Conservation (phyloP, 2,888 invertebrate genomes). For the Polymixis lichenea region DNA sequence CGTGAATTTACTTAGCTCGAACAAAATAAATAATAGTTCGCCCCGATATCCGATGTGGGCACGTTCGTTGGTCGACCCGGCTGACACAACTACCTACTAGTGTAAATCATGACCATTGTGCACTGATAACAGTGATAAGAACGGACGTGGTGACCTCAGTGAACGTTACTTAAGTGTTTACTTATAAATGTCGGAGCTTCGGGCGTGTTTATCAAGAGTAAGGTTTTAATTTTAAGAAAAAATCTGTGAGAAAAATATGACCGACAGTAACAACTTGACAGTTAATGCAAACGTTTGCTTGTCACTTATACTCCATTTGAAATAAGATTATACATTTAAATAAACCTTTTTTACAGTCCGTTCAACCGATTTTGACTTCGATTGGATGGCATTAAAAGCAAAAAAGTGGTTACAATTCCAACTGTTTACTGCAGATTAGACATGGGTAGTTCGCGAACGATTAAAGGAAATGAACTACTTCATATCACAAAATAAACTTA, state of each 20-base stretch:
- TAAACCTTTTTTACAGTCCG: too few relatives aligned
- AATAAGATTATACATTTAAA: too few relatives aligned
- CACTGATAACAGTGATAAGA: constrained; percentile 70
- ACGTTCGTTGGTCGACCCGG: constrained; percentile 64
- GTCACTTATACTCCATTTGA: too few relatives aligned
- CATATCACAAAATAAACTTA: too few relatives aligned
- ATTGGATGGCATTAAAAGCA: too few relatives aligned
- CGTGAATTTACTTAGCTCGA: constrained; percentile 30
- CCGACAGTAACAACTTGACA: too few relatives aligned
- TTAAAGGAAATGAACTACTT: too few relatives aligned
- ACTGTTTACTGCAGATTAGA: too few relatives aligned
- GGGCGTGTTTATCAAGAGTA: constrained; percentile 9
- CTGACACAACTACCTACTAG: constrained; percentile 54
- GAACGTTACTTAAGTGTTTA: constrained; percentile 45
- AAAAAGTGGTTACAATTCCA: too few relatives aligned
- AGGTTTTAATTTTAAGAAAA: not conserved
- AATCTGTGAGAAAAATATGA: not conserved
- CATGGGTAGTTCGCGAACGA: too few relatives aligned
- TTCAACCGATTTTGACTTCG: too few relatives aligned
- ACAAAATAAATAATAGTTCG: constrained; percentile 29
- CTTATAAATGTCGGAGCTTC: constrained; percentile 29
- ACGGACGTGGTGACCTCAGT: constrained; percentile 60
- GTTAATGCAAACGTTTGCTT: not conserved
- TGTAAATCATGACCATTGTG: constrained; percentile 66
- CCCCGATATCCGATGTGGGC: constrained; percentile 21